Evolutionary conservation across 2,113 vertebrate species (phyloP).

Genomic region (Colistium nudipinnis): DNA sequence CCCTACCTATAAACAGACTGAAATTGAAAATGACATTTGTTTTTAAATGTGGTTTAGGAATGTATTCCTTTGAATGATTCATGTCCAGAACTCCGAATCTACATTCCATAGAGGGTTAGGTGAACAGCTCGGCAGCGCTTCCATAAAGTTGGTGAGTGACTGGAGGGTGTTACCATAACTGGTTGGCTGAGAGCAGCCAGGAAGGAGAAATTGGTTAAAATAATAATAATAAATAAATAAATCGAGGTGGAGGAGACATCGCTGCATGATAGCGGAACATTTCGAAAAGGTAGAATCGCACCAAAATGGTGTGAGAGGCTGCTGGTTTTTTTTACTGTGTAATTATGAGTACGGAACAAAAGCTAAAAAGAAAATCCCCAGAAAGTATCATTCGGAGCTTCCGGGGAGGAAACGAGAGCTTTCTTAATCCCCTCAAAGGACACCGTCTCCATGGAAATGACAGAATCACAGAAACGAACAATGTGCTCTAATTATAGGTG

Average conservation of each 20-base stretch:
- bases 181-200: background rate
- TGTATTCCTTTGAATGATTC: background rate
- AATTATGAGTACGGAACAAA: conserved; percentile 17
- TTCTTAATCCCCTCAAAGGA: conserved; percentile 48
- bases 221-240: too few species aligned
- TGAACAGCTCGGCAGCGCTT: conserved; percentile 9
- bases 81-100: background rate
- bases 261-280: too few species aligned
- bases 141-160: background rate
- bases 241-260: too few species aligned
- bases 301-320: background rate
- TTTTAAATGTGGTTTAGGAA: background rate
- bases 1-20: conserved; percentile 4
- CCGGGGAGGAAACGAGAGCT: conserved; percentile 27
- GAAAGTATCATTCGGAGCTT: conserved; percentile 42
- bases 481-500: conserved; percentile 46
- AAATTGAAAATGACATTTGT: background rate
- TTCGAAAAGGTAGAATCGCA: too few species aligned
- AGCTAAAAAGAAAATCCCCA: conserved; percentile 16
- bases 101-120: conserved; percentile 17
- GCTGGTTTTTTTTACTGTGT: background rate
- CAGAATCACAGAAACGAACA: conserved; percentile 52
- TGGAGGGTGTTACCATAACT: background rate
- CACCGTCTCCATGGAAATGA: conserved; percentile 68
- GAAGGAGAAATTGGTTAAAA: background rate